These are phyloP conservation scores for Leptopilina drosophilae DNA, from an alignment of 2,888 invertebrate genomes.

Conservation along the genomic window DNA sequence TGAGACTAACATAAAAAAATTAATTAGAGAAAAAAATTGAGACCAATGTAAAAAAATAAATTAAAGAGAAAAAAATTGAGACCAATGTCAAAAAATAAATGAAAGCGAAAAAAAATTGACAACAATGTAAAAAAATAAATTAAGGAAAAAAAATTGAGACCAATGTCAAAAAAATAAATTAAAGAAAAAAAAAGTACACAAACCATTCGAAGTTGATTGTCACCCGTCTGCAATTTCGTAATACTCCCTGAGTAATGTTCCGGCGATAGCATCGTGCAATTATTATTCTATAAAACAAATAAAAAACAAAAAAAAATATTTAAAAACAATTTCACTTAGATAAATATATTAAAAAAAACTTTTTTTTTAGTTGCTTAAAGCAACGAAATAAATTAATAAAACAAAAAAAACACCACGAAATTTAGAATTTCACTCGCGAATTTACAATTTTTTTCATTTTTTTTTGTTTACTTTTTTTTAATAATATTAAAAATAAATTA, in stretches of 20 bases:
- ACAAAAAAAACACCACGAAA: background rate
- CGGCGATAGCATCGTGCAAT: background rate
- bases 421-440: slow-evolving; percentile 10
- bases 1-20: no score
- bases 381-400: background rate
- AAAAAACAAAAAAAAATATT: background rate
- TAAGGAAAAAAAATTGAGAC: background rate
- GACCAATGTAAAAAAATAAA: no score
- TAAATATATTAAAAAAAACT: background rate
- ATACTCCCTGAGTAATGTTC: background rate
- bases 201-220: slow-evolving; percentile 37
- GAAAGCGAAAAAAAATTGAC: no score
- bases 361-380: background rate
- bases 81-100: no score
- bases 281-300: background rate
- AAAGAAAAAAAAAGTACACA: background rate
- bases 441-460: background rate
- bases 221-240: slow-evolving; percentile 6
- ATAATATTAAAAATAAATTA: background rate
- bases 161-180: background rate
- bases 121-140: background rate
- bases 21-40: no score
- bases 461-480: background rate
- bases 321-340: background rate
- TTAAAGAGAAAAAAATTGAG: no score